Conservation (phyloP, 2,797 vertebrate genomes). For the Tinamus major region DNA sequence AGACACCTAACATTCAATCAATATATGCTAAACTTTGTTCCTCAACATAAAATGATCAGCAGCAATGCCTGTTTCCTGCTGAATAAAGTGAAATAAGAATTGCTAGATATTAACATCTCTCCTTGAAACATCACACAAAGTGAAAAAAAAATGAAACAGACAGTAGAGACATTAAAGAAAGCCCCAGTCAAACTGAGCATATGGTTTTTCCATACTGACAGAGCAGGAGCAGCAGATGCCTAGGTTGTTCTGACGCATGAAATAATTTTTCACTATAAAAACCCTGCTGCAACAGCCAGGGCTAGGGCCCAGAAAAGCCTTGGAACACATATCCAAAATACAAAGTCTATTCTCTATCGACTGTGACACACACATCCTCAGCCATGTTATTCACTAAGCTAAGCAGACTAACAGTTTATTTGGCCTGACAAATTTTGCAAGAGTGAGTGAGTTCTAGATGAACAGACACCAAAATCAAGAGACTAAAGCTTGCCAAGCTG, state of each 20-base stretch:
- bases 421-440: not conserved
- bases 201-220: not conserved
- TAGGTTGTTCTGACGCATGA: not conserved
- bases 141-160: not conserved
- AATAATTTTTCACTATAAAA: constrained; percentile 14
- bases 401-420: not conserved
- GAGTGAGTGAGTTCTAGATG: not conserved
- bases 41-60: not conserved
- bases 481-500: not conserved
- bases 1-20: not conserved
- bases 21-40: not conserved
- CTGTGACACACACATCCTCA: not conserved
- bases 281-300: not conserved
- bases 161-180: not conserved
- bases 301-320: not conserved
- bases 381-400: not conserved
- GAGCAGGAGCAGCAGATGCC: not conserved
- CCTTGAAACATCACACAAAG: constrained; percentile 1
- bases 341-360: not conserved
- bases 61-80: not conserved
- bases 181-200: not conserved
- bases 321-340: not conserved
- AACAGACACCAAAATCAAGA: not conserved
- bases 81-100: not conserved
- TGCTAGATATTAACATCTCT: not conserved